Base-by-base conservation (phyloP, 2,797 vertebrate genomes). In the Pseudocheirus occidentalis region DNA sequence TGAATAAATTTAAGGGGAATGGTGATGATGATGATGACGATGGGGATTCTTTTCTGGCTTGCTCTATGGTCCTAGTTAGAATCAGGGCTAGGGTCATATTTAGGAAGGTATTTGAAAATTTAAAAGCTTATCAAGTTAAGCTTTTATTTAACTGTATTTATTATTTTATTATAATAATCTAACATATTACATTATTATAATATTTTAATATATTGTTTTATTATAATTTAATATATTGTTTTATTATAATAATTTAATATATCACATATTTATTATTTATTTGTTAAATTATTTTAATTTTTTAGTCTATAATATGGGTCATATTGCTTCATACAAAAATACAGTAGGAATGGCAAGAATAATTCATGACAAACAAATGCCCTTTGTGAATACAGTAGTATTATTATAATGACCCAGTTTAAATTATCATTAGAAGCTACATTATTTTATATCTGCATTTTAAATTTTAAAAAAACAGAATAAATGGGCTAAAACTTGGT, bases 321-420 rank as follows among this genome's bases (percentile, higher is more conserved):
- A 55, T 29, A 16, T 89, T 87, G 31, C 5, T 90, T 27, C 29
- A 40, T n/a, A 10, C n/a, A 50, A 50, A 31, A 87, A 28, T 89
- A 11, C n/a, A 52, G 91, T 18, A 92, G 40, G 46, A 66, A 14
- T 50, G 55, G 87, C 18, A 92, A 34, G 46, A 66, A 93, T 81
- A 14, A 59, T 56, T 57, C 34, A 50, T 89, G 54, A 93, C 89
- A 92, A 56, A 54, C 9, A 92, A 55, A 91, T 90, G 31, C 10
- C 87, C 29, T 90, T 92, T 24, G n/a, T 21, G 89, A 87, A 94
- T 62, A n/a, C 28, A 92, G 62, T 93, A 93, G 58, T 7, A 62
- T 11, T n/a, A 66, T 54, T 50, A 52, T 91, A 59, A 40, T 50
- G 52, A 28, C 31, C 12, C 0, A 0, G 27, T 81, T 57, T 55